Evolutionary conservation across 2,888 invertebrate species (phyloP), one percentile per base, ranked within the genome.

Genomic region (Aspidiotus rigidus): DNA sequence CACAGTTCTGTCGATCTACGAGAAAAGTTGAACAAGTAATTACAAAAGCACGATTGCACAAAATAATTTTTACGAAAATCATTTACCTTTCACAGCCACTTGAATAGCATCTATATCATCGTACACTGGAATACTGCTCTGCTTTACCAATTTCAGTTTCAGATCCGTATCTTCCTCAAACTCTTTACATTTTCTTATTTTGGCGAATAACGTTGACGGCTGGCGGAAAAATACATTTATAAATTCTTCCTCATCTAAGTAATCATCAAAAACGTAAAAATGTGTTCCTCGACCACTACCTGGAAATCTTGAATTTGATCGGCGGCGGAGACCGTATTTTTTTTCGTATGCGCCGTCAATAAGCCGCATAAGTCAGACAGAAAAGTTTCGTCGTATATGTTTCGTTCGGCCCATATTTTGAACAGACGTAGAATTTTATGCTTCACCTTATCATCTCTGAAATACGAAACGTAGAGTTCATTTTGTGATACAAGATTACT

Each of bases 331-430:
- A 44, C 61, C 75, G 81, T 81, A 77, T 85, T 84, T 74, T 85
- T 86, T 66, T 85, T 83, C 62, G 89, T 87, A 62, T 87, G 86
- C 17, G 88, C 88, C 74, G 87, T 90, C 44, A 96, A 83, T 69
- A 94, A 80, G 7, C 90, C 91, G 56, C 88, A 86, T 40, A 96
- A 80, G 79, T 95, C 94, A 13, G 89, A 84, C 40, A 96, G 83
- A 77, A 93, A 95, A 76, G 91, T 90, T 75, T 90, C 89, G 78
- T 89, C 90, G 77, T 94, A 97, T 16, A 96, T 88, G 60, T 85
- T 87, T 73, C 96, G 83, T 77, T 97, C 93, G 77, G 92, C 91
- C 97, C 97, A 97, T 74, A 97, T 96, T 77, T 90, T 91, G 77
- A 97, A 93, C 75, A 97, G 93, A 71, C 96, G 82, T 67, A 89